phyloP scores from a whole-genome alignment of 2,888 invertebrate species.

The Yponomeuta sedellus region DNA sequence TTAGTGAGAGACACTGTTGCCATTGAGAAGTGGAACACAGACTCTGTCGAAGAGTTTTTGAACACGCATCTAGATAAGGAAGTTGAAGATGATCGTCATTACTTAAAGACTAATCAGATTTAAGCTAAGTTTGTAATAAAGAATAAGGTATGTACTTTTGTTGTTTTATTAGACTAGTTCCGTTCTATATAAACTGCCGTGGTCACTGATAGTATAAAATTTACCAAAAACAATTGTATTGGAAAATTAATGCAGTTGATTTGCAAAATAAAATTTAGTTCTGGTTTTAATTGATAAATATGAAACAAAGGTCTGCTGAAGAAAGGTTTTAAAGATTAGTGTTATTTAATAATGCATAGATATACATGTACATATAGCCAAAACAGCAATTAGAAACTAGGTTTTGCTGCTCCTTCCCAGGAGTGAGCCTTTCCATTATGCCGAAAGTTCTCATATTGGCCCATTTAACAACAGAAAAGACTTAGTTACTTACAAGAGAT shows the following conservation, averaged over 20 bases:
- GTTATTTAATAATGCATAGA: no score
- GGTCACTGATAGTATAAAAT: neutral
- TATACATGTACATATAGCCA: no score
- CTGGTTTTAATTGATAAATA: no score
- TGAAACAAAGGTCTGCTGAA: no score
- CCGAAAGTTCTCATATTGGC: neutral
- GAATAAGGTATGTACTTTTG: slow-evolving; percentile 6
- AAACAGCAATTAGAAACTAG: no score
- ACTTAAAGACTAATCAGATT: slow-evolving; percentile 78
- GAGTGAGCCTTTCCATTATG: no score
- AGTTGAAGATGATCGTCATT: slow-evolving; percentile 73
- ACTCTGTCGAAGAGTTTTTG: slow-evolving; percentile 97
- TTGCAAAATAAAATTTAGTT: no score
- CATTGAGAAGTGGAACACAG: slow-evolving; percentile 99
- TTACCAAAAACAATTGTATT: no score
- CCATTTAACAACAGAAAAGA: neutral
- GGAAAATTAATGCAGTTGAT: no score
- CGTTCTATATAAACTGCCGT: neutral
- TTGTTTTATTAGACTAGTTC: neutral
- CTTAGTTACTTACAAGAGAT: slow-evolving; percentile 77
- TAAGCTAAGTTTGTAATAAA: slow-evolving; percentile 26
- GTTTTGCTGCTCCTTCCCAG: no score
- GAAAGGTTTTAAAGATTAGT: no score
- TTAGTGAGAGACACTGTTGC: slow-evolving; percentile 92
- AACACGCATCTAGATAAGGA: slow-evolving; percentile 86